Evolutionary conservation across 2,113 vertebrate genomes (phyloP), one percentile per base, ranked within the genome.

Genomic region (Circaetus cinerascens): DNA sequence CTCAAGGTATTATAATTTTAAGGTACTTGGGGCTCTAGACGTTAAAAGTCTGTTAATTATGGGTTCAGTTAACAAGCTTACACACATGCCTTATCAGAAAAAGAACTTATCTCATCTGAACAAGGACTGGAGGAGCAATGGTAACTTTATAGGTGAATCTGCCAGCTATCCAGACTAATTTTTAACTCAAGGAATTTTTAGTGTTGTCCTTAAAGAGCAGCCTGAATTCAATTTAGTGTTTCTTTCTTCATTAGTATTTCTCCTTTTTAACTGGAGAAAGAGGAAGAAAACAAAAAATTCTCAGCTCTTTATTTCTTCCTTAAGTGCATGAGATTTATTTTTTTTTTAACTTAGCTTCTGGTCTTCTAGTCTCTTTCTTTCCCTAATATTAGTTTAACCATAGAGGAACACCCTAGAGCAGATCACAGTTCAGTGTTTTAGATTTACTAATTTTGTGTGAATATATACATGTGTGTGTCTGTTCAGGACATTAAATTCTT

Each of bases 191-290:
- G 48, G 48, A 72, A 95, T 91, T 55, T 73, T 63, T 53, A 50
- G 59, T 71, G 30, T 13, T 83, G 57, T 55, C 80, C 79, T 77
- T 93, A 59, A 93, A 77, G 9, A 46, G 51, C 4, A 4, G 48
- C 55, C 56, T 79, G n/a, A 41, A 40, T 43, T 88, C 57, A 50
- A 36, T 57, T 41, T 50, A 91, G 38, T 85, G 26, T 89, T 85
- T 85, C 34, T 91, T 92, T 93, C 56, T 71, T 93, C 80, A 56
- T 64, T 91, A 77, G 50, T 86, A 71, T 80, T 95, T 92, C 36
- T 41, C 38, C 51, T 94, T 97, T 95, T 84, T 67, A 43, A 95
- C 69, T 36, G 81, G 21, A 68, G 40, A 88, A 86, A 91, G n/a
- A 81, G 10, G 11, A 84, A 48, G 4, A 50, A 56, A 84, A 26